Conservation (phyloP, 2,113 vertebrate genomes). For the Otus sunia region DNA sequence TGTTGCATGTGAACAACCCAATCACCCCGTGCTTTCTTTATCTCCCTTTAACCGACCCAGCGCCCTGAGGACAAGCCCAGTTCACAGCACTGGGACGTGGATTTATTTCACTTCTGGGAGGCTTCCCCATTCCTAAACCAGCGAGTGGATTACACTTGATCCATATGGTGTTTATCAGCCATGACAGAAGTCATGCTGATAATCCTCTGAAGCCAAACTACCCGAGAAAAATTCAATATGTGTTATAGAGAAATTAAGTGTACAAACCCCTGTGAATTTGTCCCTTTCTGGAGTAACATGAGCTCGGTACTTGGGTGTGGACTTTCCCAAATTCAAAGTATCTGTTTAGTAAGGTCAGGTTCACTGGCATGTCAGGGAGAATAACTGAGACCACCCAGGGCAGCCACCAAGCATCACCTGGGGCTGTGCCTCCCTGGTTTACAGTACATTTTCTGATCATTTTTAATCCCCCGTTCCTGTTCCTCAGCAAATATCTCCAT, state of each 20-base stretch:
- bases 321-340: background rate
- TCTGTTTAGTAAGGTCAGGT: background rate
- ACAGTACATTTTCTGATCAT: background rate
- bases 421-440: background rate
- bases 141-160: conserved; percentile 1
- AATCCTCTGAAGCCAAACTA: background rate
- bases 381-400: background rate
- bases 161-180: conserved; percentile 18
- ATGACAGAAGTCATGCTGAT: background rate
- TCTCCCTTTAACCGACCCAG: background rate
- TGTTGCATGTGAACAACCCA: background rate
- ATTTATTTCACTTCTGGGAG: conserved; percentile 26
- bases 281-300: background rate
- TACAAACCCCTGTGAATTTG: background rate
- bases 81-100: background rate
- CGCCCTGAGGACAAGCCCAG: background rate
- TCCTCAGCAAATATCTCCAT: background rate
- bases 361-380: fast-evolving
- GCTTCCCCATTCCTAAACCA: background rate
- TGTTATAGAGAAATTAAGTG: background rate
- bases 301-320: background rate
- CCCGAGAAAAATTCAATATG: background rate
- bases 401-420: fast-evolving
- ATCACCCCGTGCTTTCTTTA: background rate
- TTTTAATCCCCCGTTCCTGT: background rate